Base-by-base conservation (phyloP, 1,140 invertebrate species). In the Ylistrum balloti region DNA sequence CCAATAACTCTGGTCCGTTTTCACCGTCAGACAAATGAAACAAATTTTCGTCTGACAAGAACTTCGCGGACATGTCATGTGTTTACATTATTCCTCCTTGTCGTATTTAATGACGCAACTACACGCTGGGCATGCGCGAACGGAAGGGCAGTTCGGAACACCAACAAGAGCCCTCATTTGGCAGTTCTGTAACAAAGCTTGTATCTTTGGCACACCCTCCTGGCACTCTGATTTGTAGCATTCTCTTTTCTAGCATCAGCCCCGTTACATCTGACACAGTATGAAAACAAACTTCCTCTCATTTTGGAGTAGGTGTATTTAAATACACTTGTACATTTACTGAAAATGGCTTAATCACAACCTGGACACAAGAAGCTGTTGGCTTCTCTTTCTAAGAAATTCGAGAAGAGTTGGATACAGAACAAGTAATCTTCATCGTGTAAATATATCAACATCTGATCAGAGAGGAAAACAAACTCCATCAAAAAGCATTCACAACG, bases 111-210 rank as follows among this genome's bases (percentile, higher is more conserved):
- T 74, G 56, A 74, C 22, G 13, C 56, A 74, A 3, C 28, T 1
- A 28, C 56, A 74, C n/a, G 9, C n/a, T 74, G 56, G 56, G 56
- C 56, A 74, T 74, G 56, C 56, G 56, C 56, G 56, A 74, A 74
- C 56, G 56, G 56, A 74, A 74, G 56, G 56, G n/a, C 56, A 74
- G 56, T 74, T 74, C n/a, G 56, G 56, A n/a, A 74, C 56, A 74
- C 17, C n/a, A 28, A 74, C n/a, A 0, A 74, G 22, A 28, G 56
- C 28, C 28, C 56, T 74, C 22, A 17, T 74, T 74, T 5, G 20
- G 11, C 56, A 74, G n/a, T 74, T 28, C 56, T 28, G n/a, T 28
- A 74, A 28, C n/a, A 74, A 74, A 17, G 56, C n/a, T 74, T n/a
- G n/a, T 74, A 74, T 9, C 28, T 28, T 74, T 28, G 56, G 56